A percentile compares a stretch with the other conserved stretches of the same genome.
Evolutionary conservation across 2,797 vertebrate species (phyloP).

Genomic region (Chrosomus eos): DNA sequence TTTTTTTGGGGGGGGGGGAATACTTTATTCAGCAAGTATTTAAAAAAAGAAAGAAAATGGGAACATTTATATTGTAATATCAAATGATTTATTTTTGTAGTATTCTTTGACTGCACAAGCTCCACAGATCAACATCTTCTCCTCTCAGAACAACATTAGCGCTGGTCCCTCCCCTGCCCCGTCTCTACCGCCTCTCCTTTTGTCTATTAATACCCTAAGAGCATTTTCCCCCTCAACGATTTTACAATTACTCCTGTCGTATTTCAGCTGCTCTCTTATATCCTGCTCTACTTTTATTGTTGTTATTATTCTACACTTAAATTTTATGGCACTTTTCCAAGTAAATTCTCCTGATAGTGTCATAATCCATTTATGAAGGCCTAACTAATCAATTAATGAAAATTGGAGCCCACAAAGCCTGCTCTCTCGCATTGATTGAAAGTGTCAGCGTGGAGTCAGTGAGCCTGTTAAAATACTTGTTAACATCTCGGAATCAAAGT

Average conservation of each 20-base stretch:
- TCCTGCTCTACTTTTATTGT: constrained; percentile 80
- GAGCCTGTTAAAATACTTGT: constrained; percentile 76
- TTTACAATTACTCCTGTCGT: constrained; percentile 79
- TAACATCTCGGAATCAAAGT: constrained; percentile 79
- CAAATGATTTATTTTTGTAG: not conserved
- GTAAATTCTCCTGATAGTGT: constrained; percentile 80
- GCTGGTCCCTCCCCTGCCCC: constrained; percentile 57
- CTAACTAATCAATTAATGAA: constrained; percentile 88
- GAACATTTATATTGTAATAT: not conserved
- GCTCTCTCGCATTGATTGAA: constrained; percentile 77
- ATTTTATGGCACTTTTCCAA: constrained; percentile 79
- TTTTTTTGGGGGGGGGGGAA: fast-evolving
- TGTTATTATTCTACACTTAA: constrained; percentile 83
- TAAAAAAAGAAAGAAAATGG: not conserved
- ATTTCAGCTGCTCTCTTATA: constrained; percentile 79
- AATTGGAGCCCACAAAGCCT: constrained; percentile 83
- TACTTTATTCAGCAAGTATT: no score
- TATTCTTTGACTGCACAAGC: not conserved
- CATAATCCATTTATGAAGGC: constrained; percentile 82
- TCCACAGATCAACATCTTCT: not conserved
- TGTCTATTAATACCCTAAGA: constrained; percentile 79
- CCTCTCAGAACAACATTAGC: constrained; percentile 34
- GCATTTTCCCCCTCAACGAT: constrained; percentile 78
- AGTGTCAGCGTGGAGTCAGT: constrained; percentile 76
- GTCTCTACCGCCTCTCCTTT: constrained; percentile 68